Conservation (phyloP, 2,888 invertebrate genomes). For the Cheilosia vulpina region DNA sequence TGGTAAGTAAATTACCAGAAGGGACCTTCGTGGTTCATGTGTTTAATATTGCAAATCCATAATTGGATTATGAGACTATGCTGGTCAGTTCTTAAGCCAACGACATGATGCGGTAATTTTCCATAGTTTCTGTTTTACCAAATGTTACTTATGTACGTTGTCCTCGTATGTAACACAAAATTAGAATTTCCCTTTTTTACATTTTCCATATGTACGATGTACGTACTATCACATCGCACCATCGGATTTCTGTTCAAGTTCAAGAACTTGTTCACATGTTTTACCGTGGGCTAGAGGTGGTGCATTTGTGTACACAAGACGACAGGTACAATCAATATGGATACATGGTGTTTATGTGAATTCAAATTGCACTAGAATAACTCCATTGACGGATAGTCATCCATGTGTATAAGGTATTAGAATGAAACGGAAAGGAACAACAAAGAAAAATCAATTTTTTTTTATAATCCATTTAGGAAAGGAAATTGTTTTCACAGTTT, state of each 20-base stretch:
- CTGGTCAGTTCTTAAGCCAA: constrained; percentile 18
- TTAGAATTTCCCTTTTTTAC: no score
- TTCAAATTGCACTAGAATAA: constrained; percentile 62
- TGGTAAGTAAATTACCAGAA: background rate
- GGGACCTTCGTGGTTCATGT: constrained; percentile 10
- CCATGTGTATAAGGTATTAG: constrained; percentile 26
- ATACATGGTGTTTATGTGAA: constrained; percentile 59
- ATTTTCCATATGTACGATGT: no score
- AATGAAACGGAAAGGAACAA: constrained; percentile 23
- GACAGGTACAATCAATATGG: constrained; percentile 69
- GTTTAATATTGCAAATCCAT: constrained; percentile 26
- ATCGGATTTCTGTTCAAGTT: constrained; percentile 46
- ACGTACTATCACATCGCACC: background rate
- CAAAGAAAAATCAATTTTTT: constrained; percentile 66
- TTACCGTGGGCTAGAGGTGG: background rate
- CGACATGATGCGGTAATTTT: constrained; percentile 34
- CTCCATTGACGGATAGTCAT: constrained; percentile 62
- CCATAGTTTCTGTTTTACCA: background rate
- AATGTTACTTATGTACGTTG: background rate
- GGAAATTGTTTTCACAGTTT: constrained; percentile 67
- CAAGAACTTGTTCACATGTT: constrained; percentile 40
- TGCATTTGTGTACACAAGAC: constrained; percentile 40
- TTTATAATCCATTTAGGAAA: constrained; percentile 65
- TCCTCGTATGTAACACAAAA: no score
- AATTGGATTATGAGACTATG: constrained; percentile 57